These are phyloP conservation scores for Orgyia antiqua DNA, from an alignment of 2,888 invertebrate species.

Conservation along the genomic window DNA sequence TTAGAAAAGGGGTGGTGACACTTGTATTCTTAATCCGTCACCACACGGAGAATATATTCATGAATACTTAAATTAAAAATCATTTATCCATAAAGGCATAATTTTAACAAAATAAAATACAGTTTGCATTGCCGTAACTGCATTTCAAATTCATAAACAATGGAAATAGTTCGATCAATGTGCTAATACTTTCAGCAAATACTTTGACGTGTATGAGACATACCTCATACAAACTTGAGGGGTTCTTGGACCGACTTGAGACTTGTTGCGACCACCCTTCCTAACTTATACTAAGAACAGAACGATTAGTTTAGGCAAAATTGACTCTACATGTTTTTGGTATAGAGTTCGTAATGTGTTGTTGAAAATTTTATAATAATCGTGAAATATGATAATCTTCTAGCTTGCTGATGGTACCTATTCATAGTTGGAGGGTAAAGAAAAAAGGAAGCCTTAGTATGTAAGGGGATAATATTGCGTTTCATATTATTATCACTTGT, in stretches of 20 bases:
- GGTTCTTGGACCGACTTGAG: conserved; percentile 52
- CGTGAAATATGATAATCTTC: conserved; percentile 73
- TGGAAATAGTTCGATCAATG: conserved; percentile 20
- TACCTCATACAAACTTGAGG: conserved; percentile 51
- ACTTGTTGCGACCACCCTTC: conserved; percentile 56
- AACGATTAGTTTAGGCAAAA: too few species aligned
- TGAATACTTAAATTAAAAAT: too few species aligned
- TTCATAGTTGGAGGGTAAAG: conserved; percentile 58
- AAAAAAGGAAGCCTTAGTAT: conserved; percentile 56
- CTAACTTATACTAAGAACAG: conserved; percentile 35
- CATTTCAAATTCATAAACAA: too few species aligned
- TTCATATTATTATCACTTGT: conserved; percentile 38
- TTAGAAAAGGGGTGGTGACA: too few species aligned
- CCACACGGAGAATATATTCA: too few species aligned
- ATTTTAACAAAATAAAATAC: too few species aligned
- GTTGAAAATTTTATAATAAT: conserved; percentile 13
- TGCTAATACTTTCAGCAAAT: conserved; percentile 66
- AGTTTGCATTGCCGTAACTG: too few species aligned
- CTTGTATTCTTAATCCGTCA: too few species aligned
- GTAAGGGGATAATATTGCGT: conserved; percentile 48
- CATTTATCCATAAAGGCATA: too few species aligned
- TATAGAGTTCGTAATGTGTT: conserved; percentile 1
- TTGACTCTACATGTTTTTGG: background rate
- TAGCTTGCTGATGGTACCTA: conserved; percentile 67
- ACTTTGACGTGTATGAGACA: conserved; percentile 56